These are phyloP conservation scores for Oncorhynchus masou DNA, from an alignment of 2,113 vertebrate species.

Conservation along the genomic window DNA sequence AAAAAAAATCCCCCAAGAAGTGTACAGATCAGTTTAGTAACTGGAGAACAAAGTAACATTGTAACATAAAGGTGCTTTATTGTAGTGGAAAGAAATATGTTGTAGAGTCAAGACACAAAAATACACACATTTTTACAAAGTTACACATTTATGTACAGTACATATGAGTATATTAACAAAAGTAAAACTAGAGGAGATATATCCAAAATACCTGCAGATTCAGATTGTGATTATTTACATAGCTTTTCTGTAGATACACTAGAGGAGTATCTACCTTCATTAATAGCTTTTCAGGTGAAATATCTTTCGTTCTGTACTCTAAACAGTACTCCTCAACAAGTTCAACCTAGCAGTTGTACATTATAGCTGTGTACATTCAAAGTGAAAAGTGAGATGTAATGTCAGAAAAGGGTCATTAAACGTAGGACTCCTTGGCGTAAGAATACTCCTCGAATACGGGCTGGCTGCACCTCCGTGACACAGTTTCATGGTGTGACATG, in stretches of 20 bases:
- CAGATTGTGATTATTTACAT: conserved; percentile 51
- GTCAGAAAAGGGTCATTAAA: conserved; percentile 67
- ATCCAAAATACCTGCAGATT: conserved; percentile 27
- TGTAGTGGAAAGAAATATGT: conserved; percentile 78
- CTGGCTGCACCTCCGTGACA: conserved; percentile 79
- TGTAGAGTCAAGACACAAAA: conserved; percentile 39
- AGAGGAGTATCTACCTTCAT: conserved; percentile 41
- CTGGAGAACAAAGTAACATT: conserved; percentile 17
- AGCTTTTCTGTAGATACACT: conserved; percentile 68
- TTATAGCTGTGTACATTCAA: conserved; percentile 35
- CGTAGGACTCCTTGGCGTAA: conserved; percentile 89
- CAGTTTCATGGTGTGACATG: conserved; percentile 51
- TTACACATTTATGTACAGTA: conserved; percentile 6
- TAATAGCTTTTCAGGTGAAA: conserved; percentile 31
- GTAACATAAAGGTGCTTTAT: conserved; percentile 73
- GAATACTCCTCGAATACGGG: conserved; percentile 82
- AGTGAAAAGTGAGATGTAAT: conserved; percentile 30
- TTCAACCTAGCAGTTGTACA: conserved; percentile 39
- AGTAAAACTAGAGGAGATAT: background rate
- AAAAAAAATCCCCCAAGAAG: no score
- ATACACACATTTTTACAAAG: conserved; percentile 20
- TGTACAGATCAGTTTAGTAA: background rate
- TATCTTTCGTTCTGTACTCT: conserved; percentile 54
- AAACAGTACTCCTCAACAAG: conserved; percentile 59
- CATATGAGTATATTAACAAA: conserved; percentile 19